A percentile compares a stretch with the other conserved stretches of the same genome.
These are phyloP conservation scores for Polymixis flavicincta DNA, from an alignment of 2,888 invertebrate genomes.

Conservation along the genomic window DNA sequence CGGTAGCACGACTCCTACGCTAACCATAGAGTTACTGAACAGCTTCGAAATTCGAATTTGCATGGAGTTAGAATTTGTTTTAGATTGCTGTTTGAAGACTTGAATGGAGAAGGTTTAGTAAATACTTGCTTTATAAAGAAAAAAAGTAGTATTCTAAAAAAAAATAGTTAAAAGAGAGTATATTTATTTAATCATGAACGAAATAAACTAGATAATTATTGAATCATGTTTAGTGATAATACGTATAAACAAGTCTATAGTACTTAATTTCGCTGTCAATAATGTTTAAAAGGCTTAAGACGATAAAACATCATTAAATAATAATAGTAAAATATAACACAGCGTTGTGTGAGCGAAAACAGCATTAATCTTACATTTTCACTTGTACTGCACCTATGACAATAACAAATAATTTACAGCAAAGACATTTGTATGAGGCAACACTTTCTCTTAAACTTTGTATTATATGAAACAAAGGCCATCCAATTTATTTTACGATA, in stretches of 20 bases:
- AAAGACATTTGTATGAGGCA: conserved; percentile 49
- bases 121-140: background rate
- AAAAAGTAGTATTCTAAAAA: background rate
- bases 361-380: conserved; percentile 46
- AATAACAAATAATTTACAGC: conserved; percentile 62
- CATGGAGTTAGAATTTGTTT: conserved; percentile 24
- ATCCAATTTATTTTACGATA: conserved; percentile 30
- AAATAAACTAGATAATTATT: background rate
- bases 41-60: conserved; percentile 39
- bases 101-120: background rate
- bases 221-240: background rate
- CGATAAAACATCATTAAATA: background rate
- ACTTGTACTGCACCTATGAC: conserved; percentile 45
- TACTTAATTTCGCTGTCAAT: background rate
- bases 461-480: conserved; percentile 38
- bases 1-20: conserved; percentile 58
- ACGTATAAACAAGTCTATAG: background rate
- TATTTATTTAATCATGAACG: background rate
- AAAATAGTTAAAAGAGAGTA: background rate
- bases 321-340: background rate
- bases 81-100: background rate
- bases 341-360: conserved; percentile 20
- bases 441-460: conserved; percentile 52
- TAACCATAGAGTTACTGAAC: conserved; percentile 45
- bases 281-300: background rate